Evolutionary conservation across 2,888 invertebrate genomes (phyloP).

Genomic region (Monoplex corrugatus): DNA sequence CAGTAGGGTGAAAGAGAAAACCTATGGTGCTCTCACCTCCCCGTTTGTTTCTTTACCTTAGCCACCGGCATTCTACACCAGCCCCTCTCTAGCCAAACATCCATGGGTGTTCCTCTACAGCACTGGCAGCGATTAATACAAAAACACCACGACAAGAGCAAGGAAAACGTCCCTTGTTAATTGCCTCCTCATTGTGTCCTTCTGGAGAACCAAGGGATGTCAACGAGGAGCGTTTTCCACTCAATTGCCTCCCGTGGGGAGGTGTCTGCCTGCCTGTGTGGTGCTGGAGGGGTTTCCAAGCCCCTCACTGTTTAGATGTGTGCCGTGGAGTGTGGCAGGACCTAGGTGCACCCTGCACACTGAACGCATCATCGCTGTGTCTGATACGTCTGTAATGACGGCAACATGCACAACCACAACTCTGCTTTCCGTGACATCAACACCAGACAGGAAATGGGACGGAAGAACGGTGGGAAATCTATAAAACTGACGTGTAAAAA

Average conservation of each 20-base stretch:
- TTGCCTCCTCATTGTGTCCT: not conserved
- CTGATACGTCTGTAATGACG: not conserved
- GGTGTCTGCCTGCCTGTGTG: not conserved
- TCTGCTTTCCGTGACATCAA: not conserved
- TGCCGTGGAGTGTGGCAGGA: not conserved
- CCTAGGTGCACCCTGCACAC: not conserved
- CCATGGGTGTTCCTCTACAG: slow-evolving; percentile 20
- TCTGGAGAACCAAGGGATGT: not conserved
- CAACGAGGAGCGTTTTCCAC: not conserved
- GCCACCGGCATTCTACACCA: not conserved
- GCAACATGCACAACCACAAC: not conserved
- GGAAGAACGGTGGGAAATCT: too few species aligned
- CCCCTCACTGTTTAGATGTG: not conserved
- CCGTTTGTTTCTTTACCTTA: slow-evolving; percentile 26
- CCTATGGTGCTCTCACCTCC: too few species aligned
- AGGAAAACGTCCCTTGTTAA: not conserved
- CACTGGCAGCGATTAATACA: slow-evolving; percentile 31
- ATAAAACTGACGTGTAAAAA: too few species aligned
- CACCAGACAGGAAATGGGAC: too few species aligned
- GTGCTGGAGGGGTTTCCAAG: not conserved
- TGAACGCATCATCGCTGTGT: not conserved
- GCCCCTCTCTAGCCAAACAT: not conserved
- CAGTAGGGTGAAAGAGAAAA: too few species aligned
- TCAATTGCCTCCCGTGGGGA: slow-evolving; percentile 3
- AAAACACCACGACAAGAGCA: not conserved